Evolutionary conservation across 2,888 invertebrate species (phyloP).

Genomic region (Rhagonycha fulva): DNA sequence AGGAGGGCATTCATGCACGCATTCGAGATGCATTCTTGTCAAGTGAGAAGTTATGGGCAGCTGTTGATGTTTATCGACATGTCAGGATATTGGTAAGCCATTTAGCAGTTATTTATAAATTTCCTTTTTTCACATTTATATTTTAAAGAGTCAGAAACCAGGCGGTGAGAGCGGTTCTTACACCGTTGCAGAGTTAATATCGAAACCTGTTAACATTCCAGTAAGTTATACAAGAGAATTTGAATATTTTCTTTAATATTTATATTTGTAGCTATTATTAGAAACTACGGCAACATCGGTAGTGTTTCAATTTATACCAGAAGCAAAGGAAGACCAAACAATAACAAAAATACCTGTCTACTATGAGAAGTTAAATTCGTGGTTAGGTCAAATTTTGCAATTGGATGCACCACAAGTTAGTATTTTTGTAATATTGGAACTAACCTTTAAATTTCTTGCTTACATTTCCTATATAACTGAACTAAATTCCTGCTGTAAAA

Average conservation of each 20-base stretch:
- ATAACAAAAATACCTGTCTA: conserved; percentile 65
- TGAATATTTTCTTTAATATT: neutral
- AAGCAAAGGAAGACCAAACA: conserved; percentile 56
- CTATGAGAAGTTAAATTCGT: conserved; percentile 86
- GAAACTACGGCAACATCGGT: conserved; percentile 83
- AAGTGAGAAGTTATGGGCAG: conserved; percentile 65
- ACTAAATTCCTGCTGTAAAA: no score
- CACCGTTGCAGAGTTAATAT: conserved; percentile 64
- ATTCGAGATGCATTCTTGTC: conserved; percentile 77
- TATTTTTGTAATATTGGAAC: neutral
- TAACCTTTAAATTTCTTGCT: no score
- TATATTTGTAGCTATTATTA: conserved; percentile 62
- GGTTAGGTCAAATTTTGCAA: conserved; percentile 89
- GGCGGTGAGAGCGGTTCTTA: conserved; percentile 73
- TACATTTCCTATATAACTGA: no score
- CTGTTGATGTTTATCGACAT: conserved; percentile 67
- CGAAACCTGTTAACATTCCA: conserved; percentile 64
- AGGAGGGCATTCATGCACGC: conserved; percentile 71
- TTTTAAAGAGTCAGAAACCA: conserved; percentile 70
- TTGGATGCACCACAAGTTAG: conserved; percentile 78
- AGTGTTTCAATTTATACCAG: conserved; percentile 84
- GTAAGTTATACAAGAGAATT: conserved; percentile 52
- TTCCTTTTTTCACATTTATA: conserved; percentile 10
- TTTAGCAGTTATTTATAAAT: neutral
- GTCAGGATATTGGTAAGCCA: conserved; percentile 71